Percentiles rank a stretch among this genome's conserved stretches.
Conservation (phyloP, 1,140 invertebrate genomes). For the Phenacoccus solenopsis region DNA sequence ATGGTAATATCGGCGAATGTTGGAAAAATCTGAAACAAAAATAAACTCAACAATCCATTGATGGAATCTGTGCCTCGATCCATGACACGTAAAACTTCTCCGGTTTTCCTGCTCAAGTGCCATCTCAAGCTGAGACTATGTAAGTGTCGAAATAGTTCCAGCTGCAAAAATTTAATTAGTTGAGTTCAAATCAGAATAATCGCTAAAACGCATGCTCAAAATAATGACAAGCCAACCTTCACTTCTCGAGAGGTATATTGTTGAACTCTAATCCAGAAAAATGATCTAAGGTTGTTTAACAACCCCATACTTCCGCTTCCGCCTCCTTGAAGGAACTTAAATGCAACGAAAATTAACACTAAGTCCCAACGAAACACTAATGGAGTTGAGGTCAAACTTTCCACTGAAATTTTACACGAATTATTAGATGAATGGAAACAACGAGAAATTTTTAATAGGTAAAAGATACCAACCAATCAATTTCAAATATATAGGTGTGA, state of each 20-base stretch:
- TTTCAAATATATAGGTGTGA: conserved; percentile 87
- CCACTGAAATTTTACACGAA: conserved; percentile 36
- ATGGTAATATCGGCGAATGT: conserved; percentile 85
- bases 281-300: conserved; percentile 78
- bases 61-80: conserved; percentile 91
- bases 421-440: neutral
- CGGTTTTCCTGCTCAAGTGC: conserved; percentile 87
- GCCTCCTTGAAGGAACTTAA: conserved; percentile 89
- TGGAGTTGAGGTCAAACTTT: conserved; percentile 48
- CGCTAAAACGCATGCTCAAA: neutral
- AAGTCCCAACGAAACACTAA: conserved; percentile 71
- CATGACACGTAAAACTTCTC: conserved; percentile 87
- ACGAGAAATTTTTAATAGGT: too few species aligned
- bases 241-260: conserved; percentile 89
- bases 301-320: conserved; percentile 83
- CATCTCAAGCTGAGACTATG: conserved; percentile 74
- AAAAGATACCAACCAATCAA: conserved; percentile 48
- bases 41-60: conserved; percentile 80
- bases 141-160: conserved; percentile 70
- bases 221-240: conserved; percentile 44
- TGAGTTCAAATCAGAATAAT: neutral
- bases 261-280: conserved; percentile 88
- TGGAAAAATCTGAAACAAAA: conserved; percentile 76
- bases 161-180: conserved; percentile 34
- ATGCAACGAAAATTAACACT: conserved; percentile 67